phyloP scores from a whole-genome alignment of 2,888 invertebrate genomes.

The Serrognathus titanus region DNA sequence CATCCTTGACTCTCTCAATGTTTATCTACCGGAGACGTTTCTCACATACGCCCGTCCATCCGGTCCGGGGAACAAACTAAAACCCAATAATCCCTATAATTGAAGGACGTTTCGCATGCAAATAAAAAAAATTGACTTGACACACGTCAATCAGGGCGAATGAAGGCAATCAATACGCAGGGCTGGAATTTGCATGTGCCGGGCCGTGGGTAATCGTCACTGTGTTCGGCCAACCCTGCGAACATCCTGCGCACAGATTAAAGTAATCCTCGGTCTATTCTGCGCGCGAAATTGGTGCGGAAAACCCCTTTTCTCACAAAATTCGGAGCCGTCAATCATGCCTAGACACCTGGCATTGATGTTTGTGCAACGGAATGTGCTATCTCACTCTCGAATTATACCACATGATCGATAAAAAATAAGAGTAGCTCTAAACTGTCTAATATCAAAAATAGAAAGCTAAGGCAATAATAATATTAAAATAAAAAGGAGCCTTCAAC shows the following conservation, averaged over 20 bases:
- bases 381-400: too few species aligned
- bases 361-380: neutral
- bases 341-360: conserved; percentile 27
- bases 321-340: conserved; percentile 29
- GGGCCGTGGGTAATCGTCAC: neutral
- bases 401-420: too few species aligned
- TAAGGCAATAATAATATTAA: too few species aligned
- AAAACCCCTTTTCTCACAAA: conserved; percentile 28
- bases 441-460: too few species aligned
- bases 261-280: conserved; percentile 21
- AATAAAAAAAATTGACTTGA: conserved; percentile 16
- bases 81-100: conserved; percentile 5
- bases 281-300: conserved; percentile 18
- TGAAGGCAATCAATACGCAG: conserved; percentile 19
- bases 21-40: neutral
- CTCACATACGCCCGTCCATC: neutral
- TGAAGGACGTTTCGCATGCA: conserved; percentile 8
- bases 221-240: conserved; percentile 18
- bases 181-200: conserved; percentile 21
- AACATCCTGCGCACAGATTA: conserved; percentile 22
- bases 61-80: neutral
- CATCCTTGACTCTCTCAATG: neutral
- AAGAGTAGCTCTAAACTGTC: too few species aligned
- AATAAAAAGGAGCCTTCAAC: too few species aligned
- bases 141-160: conserved; percentile 25